phyloP scores from a whole-genome alignment of 2,113 vertebrate species.

The Tupaia tana region DNA sequence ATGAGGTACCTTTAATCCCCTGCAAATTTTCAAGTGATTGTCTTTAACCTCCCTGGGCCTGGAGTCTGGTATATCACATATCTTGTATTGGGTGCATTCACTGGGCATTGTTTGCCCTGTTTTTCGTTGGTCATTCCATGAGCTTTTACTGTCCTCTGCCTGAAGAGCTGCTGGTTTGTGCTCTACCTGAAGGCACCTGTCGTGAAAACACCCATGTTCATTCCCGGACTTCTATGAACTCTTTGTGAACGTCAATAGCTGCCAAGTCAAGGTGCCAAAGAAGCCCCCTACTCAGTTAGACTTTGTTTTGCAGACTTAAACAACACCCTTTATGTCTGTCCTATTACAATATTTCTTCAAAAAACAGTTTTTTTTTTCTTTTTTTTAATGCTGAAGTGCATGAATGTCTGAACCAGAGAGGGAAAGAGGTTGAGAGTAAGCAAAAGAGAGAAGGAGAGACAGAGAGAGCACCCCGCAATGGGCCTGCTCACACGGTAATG shows the following conservation, averaged over 20 bases:
- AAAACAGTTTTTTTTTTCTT: background rate
- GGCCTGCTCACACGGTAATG: no score
- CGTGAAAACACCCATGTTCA: background rate
- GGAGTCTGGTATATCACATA: background rate
- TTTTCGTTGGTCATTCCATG: background rate
- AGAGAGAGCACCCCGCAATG: no score
- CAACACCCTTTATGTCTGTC: background rate
- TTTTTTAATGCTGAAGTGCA: no score
- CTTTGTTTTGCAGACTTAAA: slow-evolving; percentile 5
- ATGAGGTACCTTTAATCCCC: background rate
- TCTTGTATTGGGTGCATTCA: background rate
- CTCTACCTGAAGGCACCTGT: background rate
- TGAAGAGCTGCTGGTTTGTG: background rate
- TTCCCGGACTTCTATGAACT: background rate
- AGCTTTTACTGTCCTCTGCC: background rate
- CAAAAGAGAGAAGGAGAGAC: no score
- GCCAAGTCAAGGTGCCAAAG: background rate
- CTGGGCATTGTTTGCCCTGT: background rate
- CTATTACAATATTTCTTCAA: background rate
- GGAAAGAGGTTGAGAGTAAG: no score
- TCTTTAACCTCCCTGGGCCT: background rate
- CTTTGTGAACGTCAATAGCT: background rate
- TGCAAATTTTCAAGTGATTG: background rate
- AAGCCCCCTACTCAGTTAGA: background rate
- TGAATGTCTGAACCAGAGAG: no score